phyloP scores from a whole-genome alignment of 2,888 invertebrate species.

The Chrysomela aeneicollis region DNA sequence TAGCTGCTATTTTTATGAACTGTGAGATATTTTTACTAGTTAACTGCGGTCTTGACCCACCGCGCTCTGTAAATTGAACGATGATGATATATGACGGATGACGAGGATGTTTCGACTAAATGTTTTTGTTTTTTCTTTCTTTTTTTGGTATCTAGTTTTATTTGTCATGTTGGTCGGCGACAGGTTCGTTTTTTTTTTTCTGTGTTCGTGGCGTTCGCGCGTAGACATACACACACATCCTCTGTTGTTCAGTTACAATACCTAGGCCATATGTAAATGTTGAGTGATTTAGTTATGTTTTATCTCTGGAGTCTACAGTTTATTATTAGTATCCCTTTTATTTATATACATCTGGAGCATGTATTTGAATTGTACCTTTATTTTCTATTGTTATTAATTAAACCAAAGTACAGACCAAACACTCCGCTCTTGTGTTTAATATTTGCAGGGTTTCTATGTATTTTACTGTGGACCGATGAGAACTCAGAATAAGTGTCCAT shows the following conservation, averaged over 20 bases:
- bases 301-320: conserved; percentile 56
- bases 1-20: conserved; percentile 61
- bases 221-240: conserved; percentile 55
- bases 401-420: conserved; percentile 62
- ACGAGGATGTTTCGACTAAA: conserved; percentile 59
- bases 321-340: conserved; percentile 55
- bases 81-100: conserved; percentile 53
- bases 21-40: conserved; percentile 63
- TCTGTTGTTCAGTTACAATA: conserved; percentile 59
- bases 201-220: conserved; percentile 58
- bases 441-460: conserved; percentile 47
- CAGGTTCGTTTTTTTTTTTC: conserved; percentile 50
- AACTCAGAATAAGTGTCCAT: no score
- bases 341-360: conserved; percentile 57
- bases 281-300: conserved; percentile 58
- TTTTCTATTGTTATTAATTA: conserved; percentile 63
- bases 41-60: conserved; percentile 52
- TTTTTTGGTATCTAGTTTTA: conserved; percentile 34
- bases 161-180: conserved; percentile 55
- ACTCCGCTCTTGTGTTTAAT: conserved; percentile 53
- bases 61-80: conserved; percentile 53
- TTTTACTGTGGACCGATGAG: conserved; percentile 26
- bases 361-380: conserved; percentile 62
- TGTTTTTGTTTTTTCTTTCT: conserved; percentile 46
- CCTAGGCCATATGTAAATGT: conserved; percentile 58